A percentile compares a stretch with the other conserved stretches of the same genome.
phyloP scores from a whole-genome alignment of 2,888 invertebrate species.

The Rambutsinella grinnellia region DNA sequence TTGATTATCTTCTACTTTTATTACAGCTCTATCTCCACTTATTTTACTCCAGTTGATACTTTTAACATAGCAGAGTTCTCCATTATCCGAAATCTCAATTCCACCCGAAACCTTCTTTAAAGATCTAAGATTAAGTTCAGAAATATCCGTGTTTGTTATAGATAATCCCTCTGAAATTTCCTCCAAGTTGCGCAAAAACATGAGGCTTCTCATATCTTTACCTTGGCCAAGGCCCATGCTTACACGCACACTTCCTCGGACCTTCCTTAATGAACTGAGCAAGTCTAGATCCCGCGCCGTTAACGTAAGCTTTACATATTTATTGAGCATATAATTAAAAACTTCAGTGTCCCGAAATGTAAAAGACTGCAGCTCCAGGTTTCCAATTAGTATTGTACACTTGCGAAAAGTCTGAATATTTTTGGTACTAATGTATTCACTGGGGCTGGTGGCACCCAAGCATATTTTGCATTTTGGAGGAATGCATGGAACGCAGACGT shows the following conservation, averaged over 20 bases:
- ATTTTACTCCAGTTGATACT: not conserved
- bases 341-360: too few species aligned
- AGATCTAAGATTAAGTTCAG: not conserved
- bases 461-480: slow-evolving; percentile 98
- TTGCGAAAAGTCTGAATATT: slow-evolving; percentile 91
- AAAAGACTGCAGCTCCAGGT: too few species aligned
- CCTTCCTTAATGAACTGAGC: not conserved
- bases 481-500: slow-evolving; percentile 93
- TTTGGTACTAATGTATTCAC: slow-evolving; percentile 82
- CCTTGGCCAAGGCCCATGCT: not conserved
- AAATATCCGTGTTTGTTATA: not conserved
- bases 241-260: not conserved
- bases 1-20: not conserved
- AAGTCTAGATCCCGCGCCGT: not conserved
- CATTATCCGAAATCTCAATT: not conserved
- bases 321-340: too few species aligned
- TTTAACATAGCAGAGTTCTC: not conserved
- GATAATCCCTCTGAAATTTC: not conserved
- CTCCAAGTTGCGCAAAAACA: not conserved
- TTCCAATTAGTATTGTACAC: slow-evolving; percentile 95
- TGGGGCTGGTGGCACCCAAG: slow-evolving; percentile 73
- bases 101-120: not conserved
- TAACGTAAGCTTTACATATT: too few species aligned
- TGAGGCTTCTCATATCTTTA: not conserved
- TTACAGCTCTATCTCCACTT: not conserved